A percentile compares a stretch with the other conserved stretches of the same genome.
Conservation (phyloP, 1,140 invertebrate genomes). For the Colletes gigas region DNA sequence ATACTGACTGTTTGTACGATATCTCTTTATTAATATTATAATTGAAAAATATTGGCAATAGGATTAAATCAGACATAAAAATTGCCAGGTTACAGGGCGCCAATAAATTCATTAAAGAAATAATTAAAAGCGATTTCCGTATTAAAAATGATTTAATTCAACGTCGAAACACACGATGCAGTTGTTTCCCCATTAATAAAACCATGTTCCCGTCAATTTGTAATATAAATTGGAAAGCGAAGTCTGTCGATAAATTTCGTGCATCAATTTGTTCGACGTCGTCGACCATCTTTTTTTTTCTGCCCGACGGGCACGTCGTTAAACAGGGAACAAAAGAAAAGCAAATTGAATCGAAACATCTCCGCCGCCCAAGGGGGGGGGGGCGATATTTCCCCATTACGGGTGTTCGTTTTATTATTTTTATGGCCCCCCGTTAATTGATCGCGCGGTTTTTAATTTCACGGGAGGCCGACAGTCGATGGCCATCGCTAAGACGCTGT, state of each 20-base stretch:
- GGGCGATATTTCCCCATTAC: not conserved
- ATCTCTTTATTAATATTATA: no score
- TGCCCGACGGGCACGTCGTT: not conserved
- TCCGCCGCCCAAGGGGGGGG: not conserved
- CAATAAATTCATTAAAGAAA: no score
- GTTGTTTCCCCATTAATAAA: not conserved
- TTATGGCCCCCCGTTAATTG: conserved; percentile 23
- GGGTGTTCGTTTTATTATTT: conserved; percentile 20
- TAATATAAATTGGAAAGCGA: not conserved
- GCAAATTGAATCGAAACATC: conserved; percentile 29
- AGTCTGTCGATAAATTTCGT: not conserved
- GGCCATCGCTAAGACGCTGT: conserved; percentile 13
- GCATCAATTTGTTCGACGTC: not conserved
- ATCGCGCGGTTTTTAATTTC: conserved; percentile 20
- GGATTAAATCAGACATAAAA: no score
- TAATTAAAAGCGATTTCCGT: no score
- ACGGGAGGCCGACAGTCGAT: not conserved
- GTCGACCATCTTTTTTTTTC: not conserved
- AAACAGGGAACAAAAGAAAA: not conserved
- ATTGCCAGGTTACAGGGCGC: no score
- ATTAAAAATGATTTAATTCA: no score
- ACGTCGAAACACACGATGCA: not conserved
- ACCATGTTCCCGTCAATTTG: not conserved
- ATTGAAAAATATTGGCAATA: no score
- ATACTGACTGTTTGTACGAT: no score